Evolutionary conservation across 2,888 invertebrate genomes (phyloP).

Genomic region (Busseola fusca): DNA sequence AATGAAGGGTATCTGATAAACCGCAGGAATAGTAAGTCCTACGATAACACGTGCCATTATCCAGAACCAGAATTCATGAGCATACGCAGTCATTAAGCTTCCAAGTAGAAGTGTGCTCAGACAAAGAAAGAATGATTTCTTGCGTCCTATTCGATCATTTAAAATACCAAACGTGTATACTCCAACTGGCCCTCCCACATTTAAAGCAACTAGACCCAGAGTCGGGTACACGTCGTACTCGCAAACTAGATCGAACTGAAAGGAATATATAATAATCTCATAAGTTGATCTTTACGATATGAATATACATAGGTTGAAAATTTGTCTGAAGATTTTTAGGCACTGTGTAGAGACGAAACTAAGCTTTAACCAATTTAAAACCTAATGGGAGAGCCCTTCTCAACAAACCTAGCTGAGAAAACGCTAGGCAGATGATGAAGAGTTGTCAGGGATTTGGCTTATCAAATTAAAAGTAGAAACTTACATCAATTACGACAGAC

Average conservation of each 20-base stretch:
- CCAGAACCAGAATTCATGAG: constrained; percentile 95
- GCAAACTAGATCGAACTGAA: constrained; percentile 96
- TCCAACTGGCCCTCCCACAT: constrained; percentile 96
- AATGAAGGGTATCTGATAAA: constrained; percentile 98
- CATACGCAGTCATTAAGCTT: constrained; percentile 93
- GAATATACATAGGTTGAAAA: not conserved
- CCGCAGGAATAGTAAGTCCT: constrained; percentile 97
- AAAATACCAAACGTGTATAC: constrained; percentile 96
- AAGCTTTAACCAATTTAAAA: not conserved
- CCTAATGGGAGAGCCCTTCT: not conserved
- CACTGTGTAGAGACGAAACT: not conserved
- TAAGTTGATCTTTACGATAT: not conserved
- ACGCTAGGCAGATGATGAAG: not conserved
- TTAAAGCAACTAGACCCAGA: constrained; percentile 94
- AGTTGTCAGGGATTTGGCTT: not conserved
- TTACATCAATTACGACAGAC: constrained; percentile 95
- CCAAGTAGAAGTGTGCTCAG: constrained; percentile 94
- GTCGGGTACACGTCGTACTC: constrained; percentile 96
- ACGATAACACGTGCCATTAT: constrained; percentile 94
- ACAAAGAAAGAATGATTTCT: constrained; percentile 95
- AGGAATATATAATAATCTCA: constrained; percentile 5
- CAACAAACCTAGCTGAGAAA: not conserved
- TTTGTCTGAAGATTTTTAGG: not conserved
- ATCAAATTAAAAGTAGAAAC: constrained; percentile 57
- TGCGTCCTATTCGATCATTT: constrained; percentile 96